phyloP scores from a whole-genome alignment of 2,113 vertebrate genomes.

The Melanocharis versteri region DNA sequence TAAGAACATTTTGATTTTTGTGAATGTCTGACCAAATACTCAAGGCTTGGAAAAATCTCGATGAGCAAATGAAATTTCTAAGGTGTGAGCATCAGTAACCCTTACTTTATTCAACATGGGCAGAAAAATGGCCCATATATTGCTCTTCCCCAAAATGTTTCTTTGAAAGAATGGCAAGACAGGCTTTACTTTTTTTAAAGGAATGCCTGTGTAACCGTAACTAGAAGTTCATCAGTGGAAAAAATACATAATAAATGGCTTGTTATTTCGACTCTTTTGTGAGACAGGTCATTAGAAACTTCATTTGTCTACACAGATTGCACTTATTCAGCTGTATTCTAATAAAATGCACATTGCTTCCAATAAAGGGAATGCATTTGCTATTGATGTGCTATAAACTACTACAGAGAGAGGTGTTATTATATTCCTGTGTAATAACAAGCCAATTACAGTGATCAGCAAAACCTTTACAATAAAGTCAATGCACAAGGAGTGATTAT shows the following conservation, averaged over 20 bases:
- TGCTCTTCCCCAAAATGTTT: not conserved
- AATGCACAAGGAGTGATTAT: constrained; percentile 38
- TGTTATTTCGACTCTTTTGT: constrained; percentile 32
- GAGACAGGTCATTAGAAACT: constrained; percentile 59
- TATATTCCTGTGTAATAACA: constrained; percentile 68
- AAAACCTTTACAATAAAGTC: constrained; percentile 52
- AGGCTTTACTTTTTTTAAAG: not conserved
- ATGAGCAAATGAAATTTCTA: not conserved
- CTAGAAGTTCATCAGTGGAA: not conserved
- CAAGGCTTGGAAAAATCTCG: not conserved
- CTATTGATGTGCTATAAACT: constrained; percentile 70
- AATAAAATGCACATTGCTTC: constrained; percentile 57
- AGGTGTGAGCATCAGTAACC: not conserved
- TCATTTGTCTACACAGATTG: constrained; percentile 59
- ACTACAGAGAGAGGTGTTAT: constrained; percentile 59
- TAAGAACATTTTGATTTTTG: not conserved
- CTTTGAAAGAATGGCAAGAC: not conserved
- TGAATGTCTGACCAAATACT: not conserved
- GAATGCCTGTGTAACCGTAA: not conserved
- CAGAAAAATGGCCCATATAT: not conserved
- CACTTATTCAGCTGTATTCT: constrained; percentile 63
- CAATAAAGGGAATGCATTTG: constrained; percentile 64
- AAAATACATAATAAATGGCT: constrained; percentile 43
- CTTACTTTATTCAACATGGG: not conserved
- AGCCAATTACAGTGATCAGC: constrained; percentile 62